Percentiles rank a stretch among this genome's conserved stretches.
Evolutionary conservation across 1,140 invertebrate species (phyloP).

Genomic region (Lasioglossum baleicum): DNA sequence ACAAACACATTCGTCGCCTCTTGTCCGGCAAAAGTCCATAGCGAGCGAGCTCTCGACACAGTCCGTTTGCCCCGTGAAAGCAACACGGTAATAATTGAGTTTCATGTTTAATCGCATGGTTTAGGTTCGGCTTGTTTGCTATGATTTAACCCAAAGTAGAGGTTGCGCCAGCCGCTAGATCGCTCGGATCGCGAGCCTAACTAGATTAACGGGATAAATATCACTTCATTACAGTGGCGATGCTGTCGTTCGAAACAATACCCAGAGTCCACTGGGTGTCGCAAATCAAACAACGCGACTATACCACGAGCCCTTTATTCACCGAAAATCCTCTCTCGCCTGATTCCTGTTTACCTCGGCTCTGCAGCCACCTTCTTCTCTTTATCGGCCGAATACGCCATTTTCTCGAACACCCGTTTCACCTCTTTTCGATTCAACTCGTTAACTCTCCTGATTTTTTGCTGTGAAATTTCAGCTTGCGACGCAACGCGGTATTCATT

Average conservation of each 20-base stretch:
- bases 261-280: neutral
- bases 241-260: conserved; percentile 7
- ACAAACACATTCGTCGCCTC: conserved; percentile 39
- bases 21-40: conserved; percentile 1
- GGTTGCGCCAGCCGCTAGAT: conserved; percentile 19
- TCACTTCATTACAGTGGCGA: conserved; percentile 5
- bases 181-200: conserved; percentile 1
- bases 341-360: neutral
- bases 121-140: conserved; percentile 38
- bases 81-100: conserved; percentile 40
- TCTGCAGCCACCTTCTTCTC: neutral
- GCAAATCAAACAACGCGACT: neutral
- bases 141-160: conserved; percentile 36
- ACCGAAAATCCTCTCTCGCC: neutral
- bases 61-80: conserved; percentile 39
- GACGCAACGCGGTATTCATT: too few species aligned
- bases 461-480: too few species aligned
- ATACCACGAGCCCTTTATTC: neutral
- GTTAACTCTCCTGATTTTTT: too few species aligned
- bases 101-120: conserved; percentile 36
- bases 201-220: conserved; percentile 31
- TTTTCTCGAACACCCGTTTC: neutral
- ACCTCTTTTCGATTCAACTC: too few species aligned
- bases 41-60: conserved; percentile 24
- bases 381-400: neutral